These are phyloP conservation scores for Electrona antarctica DNA, from an alignment of 2,113 vertebrate species.

Conservation along the genomic window DNA sequence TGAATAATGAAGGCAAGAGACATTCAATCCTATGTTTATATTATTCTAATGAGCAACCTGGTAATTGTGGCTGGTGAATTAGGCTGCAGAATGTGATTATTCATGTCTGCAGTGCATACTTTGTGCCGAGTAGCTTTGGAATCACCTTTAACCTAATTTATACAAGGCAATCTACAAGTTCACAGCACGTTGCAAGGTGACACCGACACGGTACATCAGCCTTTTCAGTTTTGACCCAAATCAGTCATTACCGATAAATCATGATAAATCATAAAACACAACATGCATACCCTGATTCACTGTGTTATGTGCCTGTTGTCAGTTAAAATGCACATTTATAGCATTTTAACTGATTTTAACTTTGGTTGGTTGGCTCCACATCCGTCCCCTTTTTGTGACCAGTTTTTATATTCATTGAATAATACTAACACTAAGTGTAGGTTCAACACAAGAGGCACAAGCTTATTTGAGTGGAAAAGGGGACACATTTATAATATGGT, in stretches of 20 bases:
- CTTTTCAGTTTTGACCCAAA: neutral
- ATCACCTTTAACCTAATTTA: no score
- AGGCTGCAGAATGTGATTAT: neutral
- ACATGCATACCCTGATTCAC: neutral
- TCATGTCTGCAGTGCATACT: neutral
- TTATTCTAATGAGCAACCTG: neutral
- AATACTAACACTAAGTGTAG: no score
- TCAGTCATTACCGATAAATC: slow-evolving; percentile 5
- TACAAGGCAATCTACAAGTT: no score
- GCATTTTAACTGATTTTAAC: no score
- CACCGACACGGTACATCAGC: neutral
- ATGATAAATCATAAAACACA: neutral
- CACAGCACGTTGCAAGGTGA: neutral
- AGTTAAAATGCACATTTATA: neutral
- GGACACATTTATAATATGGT: no score
- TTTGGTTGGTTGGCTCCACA: no score
- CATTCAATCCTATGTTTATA: neutral
- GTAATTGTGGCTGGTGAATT: no score
- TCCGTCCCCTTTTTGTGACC: no score
- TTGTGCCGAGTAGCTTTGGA: neutral
- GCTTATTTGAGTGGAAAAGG: no score
- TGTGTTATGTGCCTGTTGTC: neutral
- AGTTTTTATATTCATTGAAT: no score
- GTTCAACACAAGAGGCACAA: no score
- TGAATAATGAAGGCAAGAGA: no score